These are phyloP conservation scores for Hydrotaea diabolus DNA, from an alignment of 2,888 invertebrate species.

Conservation along the genomic window DNA sequence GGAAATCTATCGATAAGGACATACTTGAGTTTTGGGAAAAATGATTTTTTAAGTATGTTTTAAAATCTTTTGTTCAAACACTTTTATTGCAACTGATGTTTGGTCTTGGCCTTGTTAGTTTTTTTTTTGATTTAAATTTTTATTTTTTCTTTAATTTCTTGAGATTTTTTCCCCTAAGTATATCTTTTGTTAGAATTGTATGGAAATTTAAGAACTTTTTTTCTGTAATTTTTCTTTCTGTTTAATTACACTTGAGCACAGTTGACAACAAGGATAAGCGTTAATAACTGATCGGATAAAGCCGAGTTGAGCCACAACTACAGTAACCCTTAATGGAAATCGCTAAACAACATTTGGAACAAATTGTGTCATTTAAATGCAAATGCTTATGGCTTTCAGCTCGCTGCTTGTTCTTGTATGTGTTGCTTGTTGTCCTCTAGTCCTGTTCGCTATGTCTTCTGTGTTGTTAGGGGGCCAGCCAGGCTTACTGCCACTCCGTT, in stretches of 20 bases:
- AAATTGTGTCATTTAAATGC: constrained; percentile 57
- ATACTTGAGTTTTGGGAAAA: neutral
- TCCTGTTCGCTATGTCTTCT: constrained; percentile 24
- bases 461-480: constrained; percentile 10
- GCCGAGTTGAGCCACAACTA: too few species aligned
- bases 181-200: too few species aligned
- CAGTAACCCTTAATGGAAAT: neutral
- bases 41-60: neutral
- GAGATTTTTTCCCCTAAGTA: constrained; percentile 8
- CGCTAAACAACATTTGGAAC: constrained; percentile 21
- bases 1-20: too few species aligned
- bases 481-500: neutral
- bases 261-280: constrained; percentile 7
- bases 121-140: neutral
- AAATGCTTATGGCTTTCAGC: constrained; percentile 49
- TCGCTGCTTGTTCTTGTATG: neutral
- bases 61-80: neutral
- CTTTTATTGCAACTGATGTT: too few species aligned
- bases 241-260: neutral
- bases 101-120: neutral
- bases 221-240: too few species aligned
- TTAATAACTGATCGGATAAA: neutral
- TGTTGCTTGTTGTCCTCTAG: neutral
- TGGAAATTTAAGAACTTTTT: constrained; percentile 7
- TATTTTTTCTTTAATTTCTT: constrained; percentile 3